These are phyloP conservation scores for Agrochola lota DNA, from an alignment of 2,888 invertebrate species.

Conservation along the genomic window DNA sequence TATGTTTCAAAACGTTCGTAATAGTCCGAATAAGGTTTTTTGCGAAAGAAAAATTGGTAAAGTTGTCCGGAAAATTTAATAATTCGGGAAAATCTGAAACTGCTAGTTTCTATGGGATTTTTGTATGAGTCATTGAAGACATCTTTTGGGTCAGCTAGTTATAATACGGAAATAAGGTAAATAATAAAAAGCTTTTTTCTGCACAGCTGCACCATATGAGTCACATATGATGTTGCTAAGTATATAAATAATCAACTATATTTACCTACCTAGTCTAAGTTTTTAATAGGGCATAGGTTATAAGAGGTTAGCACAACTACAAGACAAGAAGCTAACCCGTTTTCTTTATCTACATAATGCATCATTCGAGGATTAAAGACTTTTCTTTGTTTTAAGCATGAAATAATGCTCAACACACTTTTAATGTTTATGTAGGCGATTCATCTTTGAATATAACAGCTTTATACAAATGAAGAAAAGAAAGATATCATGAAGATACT, in stretches of 20 bases:
- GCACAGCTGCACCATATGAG: too few species aligned
- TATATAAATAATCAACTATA: not conserved
- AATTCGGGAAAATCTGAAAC: not conserved
- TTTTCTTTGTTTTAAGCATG: not conserved
- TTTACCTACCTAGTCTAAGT: not conserved
- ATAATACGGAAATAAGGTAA: not conserved
- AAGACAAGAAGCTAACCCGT: not conserved
- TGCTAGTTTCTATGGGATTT: not conserved
- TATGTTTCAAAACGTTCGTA: too few species aligned
- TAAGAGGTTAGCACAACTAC: not conserved
- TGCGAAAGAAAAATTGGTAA: not conserved
- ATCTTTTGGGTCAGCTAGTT: not conserved
- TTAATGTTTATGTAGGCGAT: not conserved
- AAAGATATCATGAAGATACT: not conserved
- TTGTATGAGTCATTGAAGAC: not conserved
- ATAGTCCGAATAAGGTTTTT: not conserved
- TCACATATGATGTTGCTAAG: not conserved
- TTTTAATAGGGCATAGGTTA: conserved; percentile 1
- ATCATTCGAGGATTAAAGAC: not conserved
- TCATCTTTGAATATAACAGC: not conserved
- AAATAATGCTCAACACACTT: not conserved
- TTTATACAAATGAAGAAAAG: not conserved
- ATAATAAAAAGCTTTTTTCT: too few species aligned
- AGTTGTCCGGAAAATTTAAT: not conserved
- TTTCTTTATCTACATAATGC: not conserved